phyloP scores from a whole-genome alignment of 1,140 invertebrate genomes.

The Plodia interpunctella region DNA sequence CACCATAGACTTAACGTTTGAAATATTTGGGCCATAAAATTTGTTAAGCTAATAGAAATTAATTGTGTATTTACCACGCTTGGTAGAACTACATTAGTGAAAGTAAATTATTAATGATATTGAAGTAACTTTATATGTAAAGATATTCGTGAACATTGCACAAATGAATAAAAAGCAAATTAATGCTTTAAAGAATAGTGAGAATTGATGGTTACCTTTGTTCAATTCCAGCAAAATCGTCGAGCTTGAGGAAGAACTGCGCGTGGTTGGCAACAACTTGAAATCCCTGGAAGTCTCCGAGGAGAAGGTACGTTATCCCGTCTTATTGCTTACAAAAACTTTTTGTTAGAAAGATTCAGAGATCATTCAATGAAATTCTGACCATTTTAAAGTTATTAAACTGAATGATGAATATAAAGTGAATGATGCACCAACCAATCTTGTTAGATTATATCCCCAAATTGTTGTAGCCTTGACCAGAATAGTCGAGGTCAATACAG shows the following conservation, averaged over 20 bases:
- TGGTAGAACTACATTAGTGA: no score
- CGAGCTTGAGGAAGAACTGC: conserved; percentile 99
- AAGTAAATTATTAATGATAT: neutral
- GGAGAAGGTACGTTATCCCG: conserved; percentile 92
- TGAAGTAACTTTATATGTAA: neutral
- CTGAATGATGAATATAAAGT: conserved; percentile 2
- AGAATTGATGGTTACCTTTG: conserved; percentile 46
- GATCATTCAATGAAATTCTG: neutral
- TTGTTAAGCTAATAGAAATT: conserved; percentile 21
- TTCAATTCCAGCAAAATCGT: conserved; percentile 95
- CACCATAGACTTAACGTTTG: conserved; percentile 13
- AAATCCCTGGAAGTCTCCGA: conserved; percentile 99
- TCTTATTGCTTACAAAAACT: conserved; percentile 11
- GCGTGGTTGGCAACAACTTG: conserved; percentile 99
- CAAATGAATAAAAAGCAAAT: neutral
- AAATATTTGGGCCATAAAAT: conserved; percentile 30
- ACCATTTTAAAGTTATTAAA: conserved; percentile 9
- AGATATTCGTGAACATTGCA: neutral
- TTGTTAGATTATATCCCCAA: neutral
- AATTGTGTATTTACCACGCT: conserved; percentile 23
- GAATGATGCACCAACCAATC: conserved; percentile 66
- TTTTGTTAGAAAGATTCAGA: conserved; percentile 8
- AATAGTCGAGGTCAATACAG: conserved; percentile 9
- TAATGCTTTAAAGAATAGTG: conserved; percentile 19
- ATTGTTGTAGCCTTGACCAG: conserved; percentile 9